A percentile compares a stretch with the other conserved stretches of the same genome.
phyloP scores from a whole-genome alignment of 1,140 invertebrate species.

The Drosophila bocki region DNA sequence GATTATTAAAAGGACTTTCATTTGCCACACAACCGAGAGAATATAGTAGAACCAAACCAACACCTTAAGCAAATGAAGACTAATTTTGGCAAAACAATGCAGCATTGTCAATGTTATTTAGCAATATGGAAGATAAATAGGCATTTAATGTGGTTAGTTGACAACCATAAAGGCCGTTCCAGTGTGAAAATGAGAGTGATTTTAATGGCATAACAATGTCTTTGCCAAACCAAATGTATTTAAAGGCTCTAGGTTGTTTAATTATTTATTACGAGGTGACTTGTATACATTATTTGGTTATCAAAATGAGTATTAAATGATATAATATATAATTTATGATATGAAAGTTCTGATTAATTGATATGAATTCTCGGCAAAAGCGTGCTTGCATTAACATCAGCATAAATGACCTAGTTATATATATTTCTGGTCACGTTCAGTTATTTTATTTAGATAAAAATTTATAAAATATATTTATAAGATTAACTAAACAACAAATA shows the following conservation, averaged over 20 bases:
- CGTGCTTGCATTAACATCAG: neutral
- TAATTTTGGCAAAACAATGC: neutral
- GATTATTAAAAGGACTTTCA: neutral
- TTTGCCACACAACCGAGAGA: neutral
- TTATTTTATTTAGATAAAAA: neutral
- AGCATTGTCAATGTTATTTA: neutral
- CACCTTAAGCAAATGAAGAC: neutral
- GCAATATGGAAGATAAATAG: neutral
- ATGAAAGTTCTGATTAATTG: neutral
- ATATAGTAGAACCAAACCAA: neutral
- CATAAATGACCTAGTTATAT: slow-evolving; percentile 2
- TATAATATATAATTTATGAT: neutral
- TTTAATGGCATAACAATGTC: neutral
- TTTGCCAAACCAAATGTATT: neutral
- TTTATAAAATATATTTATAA: neutral
- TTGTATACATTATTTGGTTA: neutral
- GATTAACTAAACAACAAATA: neutral
- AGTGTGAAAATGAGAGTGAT: neutral
- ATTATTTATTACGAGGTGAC: neutral
- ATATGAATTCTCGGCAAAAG: neutral
- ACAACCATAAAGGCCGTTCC: neutral
- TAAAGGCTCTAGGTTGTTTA: neutral
- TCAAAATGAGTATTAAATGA: too few relatives aligned
- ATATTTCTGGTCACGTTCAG: slow-evolving; percentile 11
- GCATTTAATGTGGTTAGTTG: neutral